Percentiles rank a stretch among this genome's conserved stretches.
Evolutionary conservation across 2,113 vertebrate genomes (phyloP).

Genomic region (Craseonycteris thonglongyai): DNA sequence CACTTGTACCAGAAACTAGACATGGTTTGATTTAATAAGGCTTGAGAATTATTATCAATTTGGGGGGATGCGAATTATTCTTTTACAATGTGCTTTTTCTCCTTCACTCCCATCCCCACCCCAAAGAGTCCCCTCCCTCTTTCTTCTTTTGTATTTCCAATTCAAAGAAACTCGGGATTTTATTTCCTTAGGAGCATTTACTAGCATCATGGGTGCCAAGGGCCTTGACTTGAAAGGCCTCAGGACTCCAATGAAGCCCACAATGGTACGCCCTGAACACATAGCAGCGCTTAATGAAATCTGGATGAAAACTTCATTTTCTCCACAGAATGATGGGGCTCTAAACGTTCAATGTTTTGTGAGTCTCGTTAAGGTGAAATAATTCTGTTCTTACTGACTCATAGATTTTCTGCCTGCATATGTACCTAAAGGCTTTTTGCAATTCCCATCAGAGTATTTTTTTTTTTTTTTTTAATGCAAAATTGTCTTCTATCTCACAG

Average conservation of each 20-base stretch:
- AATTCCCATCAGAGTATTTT: neutral
- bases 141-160: neutral
- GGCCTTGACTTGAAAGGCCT: neutral
- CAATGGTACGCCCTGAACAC: neutral
- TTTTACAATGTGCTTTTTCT: neutral
- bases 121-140: neutral
- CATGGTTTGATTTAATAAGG: neutral
- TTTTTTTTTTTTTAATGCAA: neutral
- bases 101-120: neutral
- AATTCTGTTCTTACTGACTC: constrained; percentile 28
- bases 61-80: neutral
- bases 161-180: neutral
- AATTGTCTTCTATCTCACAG: constrained; percentile 27
- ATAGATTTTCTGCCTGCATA: constrained; percentile 47
- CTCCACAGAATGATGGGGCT: neutral
- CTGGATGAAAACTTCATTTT: constrained; percentile 39
- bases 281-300: neutral
- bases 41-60: neutral
- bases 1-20: neutral
- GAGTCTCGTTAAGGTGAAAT: constrained; percentile 37
- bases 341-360: constrained; percentile 9
- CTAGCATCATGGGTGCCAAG: fast-evolving
- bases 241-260: neutral
- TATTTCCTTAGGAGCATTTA: neutral
- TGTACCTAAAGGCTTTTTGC: constrained; percentile 39